Base-by-base conservation (phyloP, 2,888 invertebrate species). In the Apodemia hepburni region DNA sequence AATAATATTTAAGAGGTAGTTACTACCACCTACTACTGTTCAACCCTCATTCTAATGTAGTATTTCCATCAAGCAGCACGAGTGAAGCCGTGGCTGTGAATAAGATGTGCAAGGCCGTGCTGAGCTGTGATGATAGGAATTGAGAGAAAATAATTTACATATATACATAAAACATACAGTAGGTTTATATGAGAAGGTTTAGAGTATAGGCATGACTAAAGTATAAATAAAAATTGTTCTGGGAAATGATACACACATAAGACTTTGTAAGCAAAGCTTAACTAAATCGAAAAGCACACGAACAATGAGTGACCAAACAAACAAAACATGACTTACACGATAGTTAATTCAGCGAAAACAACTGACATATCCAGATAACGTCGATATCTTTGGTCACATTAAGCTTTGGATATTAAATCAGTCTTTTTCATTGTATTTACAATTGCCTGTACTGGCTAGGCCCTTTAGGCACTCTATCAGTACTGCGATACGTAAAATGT, bases 401-500 rank as follows among this genome's bases (percentile, higher is more conserved):
- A 84, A 82, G 79, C 85, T 88, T 90, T 90, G 87, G 88, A 85
- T 85, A 87, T 79, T 79, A 79, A 66, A 77, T 87, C 89, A 88
- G 89, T 90, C 88, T 88, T 81, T 84, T 84, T 87, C 85, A 81
- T 82, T 82, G 69, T 79, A 90, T 91, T 78, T 90, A 90, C 91
- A 91, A 81, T 75, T 82, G 82, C 84, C 76, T 74, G 79, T 79
- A 69, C 68, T 78, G 80, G 79, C 75, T 75, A 75, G 75, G 77
- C 74, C 75, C 74, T 72, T 82, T 78, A 71, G 74, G 75, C 75
- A 76, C 77, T 77, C 72, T 79, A 78, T 92, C 89, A 92, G 84
- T 92, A 93, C 82, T 93, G 92, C 80, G 93, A 93, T 81, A 93
- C 93, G 87, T 93, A 93, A 93, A 93, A 93, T 84, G 93, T 93